Evolutionary conservation across 2,113 vertebrate genomes (phyloP).

Genomic region (Stictonetta naevosa): DNA sequence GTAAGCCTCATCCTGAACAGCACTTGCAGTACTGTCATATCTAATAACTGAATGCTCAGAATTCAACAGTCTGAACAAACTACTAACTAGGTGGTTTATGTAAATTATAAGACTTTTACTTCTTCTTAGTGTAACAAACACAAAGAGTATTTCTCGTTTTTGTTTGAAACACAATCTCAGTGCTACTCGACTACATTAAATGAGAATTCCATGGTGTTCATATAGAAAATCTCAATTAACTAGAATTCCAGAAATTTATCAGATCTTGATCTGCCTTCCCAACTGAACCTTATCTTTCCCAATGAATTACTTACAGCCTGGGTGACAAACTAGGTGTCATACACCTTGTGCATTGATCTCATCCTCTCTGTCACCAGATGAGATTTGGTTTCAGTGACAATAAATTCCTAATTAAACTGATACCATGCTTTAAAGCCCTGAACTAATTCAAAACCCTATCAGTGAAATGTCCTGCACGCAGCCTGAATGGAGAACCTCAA

Average conservation of each 20-base stretch:
- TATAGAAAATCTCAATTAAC: background rate
- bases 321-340: background rate
- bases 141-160: background rate
- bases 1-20: background rate
- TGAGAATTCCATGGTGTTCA: background rate
- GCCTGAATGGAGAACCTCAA: background rate
- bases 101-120: background rate
- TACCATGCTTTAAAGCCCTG: background rate
- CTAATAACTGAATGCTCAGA: background rate
- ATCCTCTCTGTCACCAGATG: too few species aligned
- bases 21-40: background rate
- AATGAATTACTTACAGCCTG: background rate
- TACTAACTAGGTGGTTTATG: background rate
- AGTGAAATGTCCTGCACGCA: background rate
- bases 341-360: background rate
- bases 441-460: background rate
- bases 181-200: background rate
- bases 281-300: background rate
- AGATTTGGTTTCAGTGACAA: background rate
- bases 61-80: background rate
- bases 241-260: background rate
- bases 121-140: background rate
- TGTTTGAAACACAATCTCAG: background rate
- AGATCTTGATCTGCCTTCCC: background rate
- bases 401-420: background rate